A percentile compares a stretch with the other conserved stretches of the same genome.
Conservation (phyloP, 2,797 vertebrate genomes). For the Xenops minutus region DNA sequence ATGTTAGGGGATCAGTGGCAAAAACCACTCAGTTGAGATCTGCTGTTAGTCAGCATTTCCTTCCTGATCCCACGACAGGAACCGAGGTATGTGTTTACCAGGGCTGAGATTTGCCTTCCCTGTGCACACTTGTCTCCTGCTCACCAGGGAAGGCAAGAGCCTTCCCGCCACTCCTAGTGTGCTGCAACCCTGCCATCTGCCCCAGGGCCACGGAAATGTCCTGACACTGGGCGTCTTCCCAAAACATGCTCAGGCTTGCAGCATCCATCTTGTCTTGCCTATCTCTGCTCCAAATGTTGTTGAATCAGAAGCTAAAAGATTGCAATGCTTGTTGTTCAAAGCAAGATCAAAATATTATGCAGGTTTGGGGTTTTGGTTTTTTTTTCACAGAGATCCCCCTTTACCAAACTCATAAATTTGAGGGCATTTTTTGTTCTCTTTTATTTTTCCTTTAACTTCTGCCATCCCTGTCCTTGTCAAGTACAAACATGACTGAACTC, state of each 20-base stretch:
- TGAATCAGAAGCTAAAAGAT: background rate
- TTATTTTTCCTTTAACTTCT: background rate
- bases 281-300: background rate
- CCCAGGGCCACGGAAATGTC: constrained; percentile 6
- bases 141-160: background rate
- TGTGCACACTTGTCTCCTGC: background rate
- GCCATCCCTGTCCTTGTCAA: background rate
- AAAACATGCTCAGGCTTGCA: background rate
- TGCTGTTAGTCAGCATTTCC: constrained; percentile 57
- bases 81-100: background rate
- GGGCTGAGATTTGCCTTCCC: background rate
- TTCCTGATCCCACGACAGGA: constrained; percentile 36
- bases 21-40: background rate
- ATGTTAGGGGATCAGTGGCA: background rate
- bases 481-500: background rate
- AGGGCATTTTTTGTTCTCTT: background rate
- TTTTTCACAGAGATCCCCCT: background rate
- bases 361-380: background rate
- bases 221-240: background rate
- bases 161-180: background rate
- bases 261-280: background rate
- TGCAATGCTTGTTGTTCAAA: background rate
- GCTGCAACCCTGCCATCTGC: background rate
- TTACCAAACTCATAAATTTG: background rate
- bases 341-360: background rate